phyloP scores from a whole-genome alignment of 2,797 vertebrate genomes.

The Galagoides demidoff region DNA sequence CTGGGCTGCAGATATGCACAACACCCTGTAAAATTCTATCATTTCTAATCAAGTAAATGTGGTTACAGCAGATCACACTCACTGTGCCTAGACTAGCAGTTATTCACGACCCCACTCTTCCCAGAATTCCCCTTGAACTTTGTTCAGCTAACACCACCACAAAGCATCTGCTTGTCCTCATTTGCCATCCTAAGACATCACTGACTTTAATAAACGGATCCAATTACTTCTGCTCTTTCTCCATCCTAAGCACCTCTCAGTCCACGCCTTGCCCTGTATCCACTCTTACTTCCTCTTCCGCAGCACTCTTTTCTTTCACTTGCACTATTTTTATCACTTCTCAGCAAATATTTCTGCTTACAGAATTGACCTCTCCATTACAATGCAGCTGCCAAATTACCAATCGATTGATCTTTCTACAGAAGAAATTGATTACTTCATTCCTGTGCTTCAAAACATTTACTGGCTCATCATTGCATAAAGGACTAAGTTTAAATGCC shows the following conservation, averaged over 20 bases:
- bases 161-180: background rate
- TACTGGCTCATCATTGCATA: background rate
- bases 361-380: background rate
- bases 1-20: background rate
- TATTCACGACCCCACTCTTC: background rate
- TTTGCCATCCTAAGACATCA: background rate
- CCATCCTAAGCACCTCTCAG: background rate
- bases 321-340: background rate
- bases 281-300: background rate
- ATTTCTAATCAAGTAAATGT: background rate
- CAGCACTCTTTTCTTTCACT: background rate
- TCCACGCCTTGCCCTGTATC: no score
- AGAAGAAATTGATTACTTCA: background rate
- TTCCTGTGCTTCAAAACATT: background rate
- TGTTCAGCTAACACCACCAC: background rate
- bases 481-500: background rate
- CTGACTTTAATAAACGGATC: rapidly evolving
- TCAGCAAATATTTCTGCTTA: background rate
- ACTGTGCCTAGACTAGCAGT: background rate
- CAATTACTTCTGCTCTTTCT: background rate
- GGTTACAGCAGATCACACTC: background rate
- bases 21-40: background rate
- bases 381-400: background rate
- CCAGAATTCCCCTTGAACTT: background rate
- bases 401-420: background rate